Evolutionary conservation across 1,140 invertebrate genomes (phyloP).

Genomic region (Galleria mellonella): DNA sequence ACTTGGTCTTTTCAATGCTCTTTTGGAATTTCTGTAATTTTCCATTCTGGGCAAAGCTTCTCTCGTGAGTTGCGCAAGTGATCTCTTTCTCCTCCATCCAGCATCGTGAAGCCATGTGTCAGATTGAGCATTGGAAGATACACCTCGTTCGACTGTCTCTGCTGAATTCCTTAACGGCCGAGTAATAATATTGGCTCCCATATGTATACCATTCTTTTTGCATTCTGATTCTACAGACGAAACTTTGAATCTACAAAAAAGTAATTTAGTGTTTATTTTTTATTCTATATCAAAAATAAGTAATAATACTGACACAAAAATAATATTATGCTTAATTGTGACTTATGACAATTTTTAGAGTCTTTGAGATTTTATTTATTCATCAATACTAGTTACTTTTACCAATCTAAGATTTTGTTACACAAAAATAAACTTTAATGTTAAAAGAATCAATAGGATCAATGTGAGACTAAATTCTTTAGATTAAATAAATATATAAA

Average conservation of each 20-base stretch:
- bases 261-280: too few species aligned
- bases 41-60: conserved; percentile 91
- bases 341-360: too few species aligned
- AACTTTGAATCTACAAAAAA: conserved; percentile 40
- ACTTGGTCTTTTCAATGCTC: conserved; percentile 82
- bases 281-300: too few species aligned
- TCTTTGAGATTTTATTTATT: too few species aligned
- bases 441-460: too few species aligned
- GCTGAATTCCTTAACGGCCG: conserved; percentile 42
- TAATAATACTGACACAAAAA: too few species aligned
- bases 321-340: too few species aligned
- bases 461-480: too few species aligned
- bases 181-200: conserved; percentile 58
- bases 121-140: conserved; percentile 22
- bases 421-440: too few species aligned
- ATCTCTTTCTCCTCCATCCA: conserved; percentile 67
- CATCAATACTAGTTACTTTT: too few species aligned
- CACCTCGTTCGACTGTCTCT: conserved; percentile 43
- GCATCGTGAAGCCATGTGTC: conserved; percentile 60
- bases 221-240: conserved; percentile 43
- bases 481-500: too few species aligned
- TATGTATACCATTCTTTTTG: conserved; percentile 64
- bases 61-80: conserved; percentile 76
- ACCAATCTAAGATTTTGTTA: too few species aligned
- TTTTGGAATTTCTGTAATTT: conserved; percentile 89